Conservation (phyloP, 2,113 vertebrate genomes). For the Clarias magur region DNA sequence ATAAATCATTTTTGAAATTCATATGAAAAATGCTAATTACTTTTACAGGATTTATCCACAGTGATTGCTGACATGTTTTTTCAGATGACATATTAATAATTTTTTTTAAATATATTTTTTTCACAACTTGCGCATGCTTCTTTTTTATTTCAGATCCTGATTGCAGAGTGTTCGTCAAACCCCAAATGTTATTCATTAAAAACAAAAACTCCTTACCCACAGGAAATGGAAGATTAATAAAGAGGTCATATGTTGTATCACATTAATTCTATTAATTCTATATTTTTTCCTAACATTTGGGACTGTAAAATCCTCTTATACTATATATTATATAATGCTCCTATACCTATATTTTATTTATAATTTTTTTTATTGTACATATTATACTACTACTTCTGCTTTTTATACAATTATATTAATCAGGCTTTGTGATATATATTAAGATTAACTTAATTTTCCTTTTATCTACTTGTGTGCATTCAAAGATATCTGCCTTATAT, state of each 20-base stretch:
- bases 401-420: neutral
- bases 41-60: neutral
- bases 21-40: no score
- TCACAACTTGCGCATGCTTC: neutral
- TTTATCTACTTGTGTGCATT: neutral
- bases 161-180: neutral
- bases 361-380: neutral
- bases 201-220: neutral
- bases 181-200: neutral
- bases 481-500: neutral
- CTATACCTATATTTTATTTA: no score
- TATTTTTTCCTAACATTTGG: neutral
- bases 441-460: neutral
- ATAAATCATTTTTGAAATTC: no score
- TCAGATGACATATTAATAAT: neutral
- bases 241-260: neutral
- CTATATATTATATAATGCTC: no score
- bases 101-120: neutral
- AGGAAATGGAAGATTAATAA: neutral
- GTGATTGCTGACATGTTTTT: neutral
- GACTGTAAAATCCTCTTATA: neutral
- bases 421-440: neutral
- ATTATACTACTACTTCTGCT: neutral
- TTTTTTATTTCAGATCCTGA: conserved; percentile 20
- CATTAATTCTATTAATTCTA: neutral